These are phyloP conservation scores for Tortricodes alternella DNA, from an alignment of 2,888 invertebrate species.

Conservation along the genomic window DNA sequence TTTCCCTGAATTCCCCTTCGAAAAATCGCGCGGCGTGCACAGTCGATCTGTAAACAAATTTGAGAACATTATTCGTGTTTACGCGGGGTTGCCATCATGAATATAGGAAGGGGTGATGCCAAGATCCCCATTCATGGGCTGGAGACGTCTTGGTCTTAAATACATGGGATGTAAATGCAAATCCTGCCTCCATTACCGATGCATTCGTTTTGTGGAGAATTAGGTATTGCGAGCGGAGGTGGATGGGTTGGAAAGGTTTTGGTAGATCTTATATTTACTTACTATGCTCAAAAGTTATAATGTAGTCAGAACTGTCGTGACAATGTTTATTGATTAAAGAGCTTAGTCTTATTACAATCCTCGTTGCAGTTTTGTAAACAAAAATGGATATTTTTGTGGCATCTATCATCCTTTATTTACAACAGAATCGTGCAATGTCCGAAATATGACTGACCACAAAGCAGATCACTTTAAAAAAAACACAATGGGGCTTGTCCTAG, in stretches of 20 bases:
- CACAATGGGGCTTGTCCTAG: too few species aligned
- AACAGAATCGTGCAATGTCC: too few species aligned
- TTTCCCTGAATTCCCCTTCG: constrained; percentile 40
- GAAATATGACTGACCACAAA: too few species aligned
- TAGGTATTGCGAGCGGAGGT: not conserved
- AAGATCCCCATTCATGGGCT: constrained; percentile 74
- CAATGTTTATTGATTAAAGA: too few species aligned
- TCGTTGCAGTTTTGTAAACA: too few species aligned
- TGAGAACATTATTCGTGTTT: constrained; percentile 74
- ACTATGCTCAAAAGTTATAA: too few species aligned
- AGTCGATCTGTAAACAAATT: constrained; percentile 78
- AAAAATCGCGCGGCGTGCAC: constrained; percentile 45
- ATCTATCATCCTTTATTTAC: too few species aligned
- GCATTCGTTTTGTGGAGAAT: constrained; percentile 20
- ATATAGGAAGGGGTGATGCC: constrained; percentile 68
- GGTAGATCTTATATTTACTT: not conserved
- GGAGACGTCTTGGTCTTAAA: constrained; percentile 58
- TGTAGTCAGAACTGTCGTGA: too few species aligned
- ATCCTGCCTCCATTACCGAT: constrained; percentile 10
- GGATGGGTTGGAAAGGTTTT: not conserved
- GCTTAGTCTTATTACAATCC: too few species aligned
- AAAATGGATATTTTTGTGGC: too few species aligned
- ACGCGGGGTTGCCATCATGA: constrained; percentile 54
- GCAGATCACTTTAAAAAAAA: too few species aligned
- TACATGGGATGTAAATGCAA: constrained; percentile 47